These are phyloP conservation scores for Brachionus rubens DNA, from an alignment of 1,140 invertebrate genomes.

Conservation along the genomic window DNA sequence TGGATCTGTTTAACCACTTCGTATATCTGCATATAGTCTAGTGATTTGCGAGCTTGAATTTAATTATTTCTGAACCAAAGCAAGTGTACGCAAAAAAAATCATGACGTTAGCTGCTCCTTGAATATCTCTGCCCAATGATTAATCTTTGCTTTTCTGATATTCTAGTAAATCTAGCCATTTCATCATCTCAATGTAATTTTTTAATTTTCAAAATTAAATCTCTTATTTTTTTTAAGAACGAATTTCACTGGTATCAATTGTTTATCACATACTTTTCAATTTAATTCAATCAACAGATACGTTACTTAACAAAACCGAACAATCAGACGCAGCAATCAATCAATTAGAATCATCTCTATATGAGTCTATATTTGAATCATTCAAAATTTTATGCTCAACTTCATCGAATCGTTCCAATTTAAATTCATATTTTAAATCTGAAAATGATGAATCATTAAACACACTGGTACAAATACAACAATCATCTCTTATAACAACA, in stretches of 20 bases:
- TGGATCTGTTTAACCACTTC: too few relatives aligned
- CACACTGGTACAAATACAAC: slow-evolving; percentile 10
- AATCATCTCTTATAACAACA: neutral
- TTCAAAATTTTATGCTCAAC: slow-evolving; percentile 16
- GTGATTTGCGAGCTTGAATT: too few relatives aligned
- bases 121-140: too few relatives aligned
- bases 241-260: slow-evolving; percentile 23
- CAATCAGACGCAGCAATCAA: neutral
- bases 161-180: too few relatives aligned
- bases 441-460: neutral
- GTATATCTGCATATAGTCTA: too few relatives aligned
- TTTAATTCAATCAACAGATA: slow-evolving; percentile 15
- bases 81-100: too few relatives aligned
- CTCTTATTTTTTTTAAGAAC: slow-evolving; percentile 7
- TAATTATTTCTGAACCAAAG: too few relatives aligned
- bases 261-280: slow-evolving; percentile 22
- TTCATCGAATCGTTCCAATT: neutral
- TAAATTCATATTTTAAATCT: neutral
- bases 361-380: neutral
- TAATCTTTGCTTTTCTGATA: too few relatives aligned
- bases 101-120: too few relatives aligned
- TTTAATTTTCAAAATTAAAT: neutral
- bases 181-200: neutral
- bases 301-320: neutral
- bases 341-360: neutral